phyloP scores from a whole-genome alignment of 2,888 invertebrate species.

The Uropetala carovei region DNA sequence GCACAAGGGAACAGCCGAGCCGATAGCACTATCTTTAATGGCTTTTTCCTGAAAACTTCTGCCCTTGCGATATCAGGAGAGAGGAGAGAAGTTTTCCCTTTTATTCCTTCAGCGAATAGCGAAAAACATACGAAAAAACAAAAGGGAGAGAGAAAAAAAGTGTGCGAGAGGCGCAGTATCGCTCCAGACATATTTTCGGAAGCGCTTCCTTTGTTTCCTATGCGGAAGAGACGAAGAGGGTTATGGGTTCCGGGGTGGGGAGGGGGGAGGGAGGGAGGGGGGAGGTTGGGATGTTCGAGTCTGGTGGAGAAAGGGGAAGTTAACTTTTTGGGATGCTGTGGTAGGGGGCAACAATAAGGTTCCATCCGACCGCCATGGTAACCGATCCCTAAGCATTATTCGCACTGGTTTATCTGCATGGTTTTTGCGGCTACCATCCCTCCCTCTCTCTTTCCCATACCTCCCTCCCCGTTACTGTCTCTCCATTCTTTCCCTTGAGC shows the following conservation, averaged over 20 bases:
- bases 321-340: no score
- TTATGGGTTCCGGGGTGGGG: no score
- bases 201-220: background rate
- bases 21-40: conserved; percentile 24
- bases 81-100: background rate
- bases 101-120: background rate
- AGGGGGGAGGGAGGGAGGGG: no score
- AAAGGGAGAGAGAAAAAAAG: background rate
- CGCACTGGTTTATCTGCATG: no score
- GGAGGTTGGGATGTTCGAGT: no score
- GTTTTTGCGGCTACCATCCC: background rate
- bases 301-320: no score
- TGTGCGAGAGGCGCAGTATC: background rate
- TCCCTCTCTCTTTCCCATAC: background rate
- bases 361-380: no score
- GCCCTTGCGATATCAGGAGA: background rate
- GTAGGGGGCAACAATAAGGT: no score
- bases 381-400: no score
- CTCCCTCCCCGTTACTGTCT: background rate
- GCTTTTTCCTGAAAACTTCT: background rate
- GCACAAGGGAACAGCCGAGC: background rate
- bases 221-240: background rate
- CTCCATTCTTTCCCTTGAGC: background rate
- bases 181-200: conserved; percentile 21
- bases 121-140: background rate